phyloP scores from a whole-genome alignment of 2,888 invertebrate genomes.

The Meiosimyza platycephala region DNA sequence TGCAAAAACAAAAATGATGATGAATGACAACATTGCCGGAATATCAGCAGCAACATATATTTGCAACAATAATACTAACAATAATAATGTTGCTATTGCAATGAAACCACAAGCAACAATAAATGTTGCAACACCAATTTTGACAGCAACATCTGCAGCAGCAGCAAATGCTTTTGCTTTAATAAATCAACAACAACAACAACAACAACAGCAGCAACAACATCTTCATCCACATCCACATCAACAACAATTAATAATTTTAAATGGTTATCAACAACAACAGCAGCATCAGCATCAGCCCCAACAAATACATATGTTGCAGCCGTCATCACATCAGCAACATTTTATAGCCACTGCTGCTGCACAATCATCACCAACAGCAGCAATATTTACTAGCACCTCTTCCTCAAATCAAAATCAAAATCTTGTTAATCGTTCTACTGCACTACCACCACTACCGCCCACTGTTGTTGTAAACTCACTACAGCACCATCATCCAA shows the following conservation, averaged over 20 bases:
- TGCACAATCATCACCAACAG: conserved; percentile 29
- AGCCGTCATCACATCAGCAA: conserved; percentile 40
- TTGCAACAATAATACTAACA: conserved; percentile 37
- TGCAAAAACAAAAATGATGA: conserved; percentile 98
- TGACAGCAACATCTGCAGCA: conserved; percentile 36
- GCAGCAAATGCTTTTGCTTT: conserved; percentile 14
- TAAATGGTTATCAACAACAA: conserved; percentile 51
- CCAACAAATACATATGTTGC: conserved; percentile 40
- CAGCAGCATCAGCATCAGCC: conserved; percentile 46
- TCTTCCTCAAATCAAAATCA: conserved; percentile 46
- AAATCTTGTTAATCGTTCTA: conserved; percentile 48
- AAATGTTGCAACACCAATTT: conserved; percentile 38
- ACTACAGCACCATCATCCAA: conserved; percentile 68
- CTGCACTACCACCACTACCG: conserved; percentile 57
- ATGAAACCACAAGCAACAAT: conserved; percentile 29
- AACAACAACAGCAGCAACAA: conserved; percentile 40
- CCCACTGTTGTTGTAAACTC: conserved; percentile 66
- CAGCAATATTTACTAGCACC: conserved; percentile 51
- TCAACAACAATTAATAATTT: conserved; percentile 55
- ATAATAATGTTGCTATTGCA: conserved; percentile 16
- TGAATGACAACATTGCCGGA: conserved; percentile 66
- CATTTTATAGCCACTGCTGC: conserved; percentile 38
- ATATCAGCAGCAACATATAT: conserved; percentile 42
- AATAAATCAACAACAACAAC: conserved; percentile 28
- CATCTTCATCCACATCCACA: no score